A percentile compares a stretch with the other conserved stretches of the same genome.
Evolutionary conservation across 2,113 vertebrate species (phyloP).

Genomic region (Aramus guarauna): DNA sequence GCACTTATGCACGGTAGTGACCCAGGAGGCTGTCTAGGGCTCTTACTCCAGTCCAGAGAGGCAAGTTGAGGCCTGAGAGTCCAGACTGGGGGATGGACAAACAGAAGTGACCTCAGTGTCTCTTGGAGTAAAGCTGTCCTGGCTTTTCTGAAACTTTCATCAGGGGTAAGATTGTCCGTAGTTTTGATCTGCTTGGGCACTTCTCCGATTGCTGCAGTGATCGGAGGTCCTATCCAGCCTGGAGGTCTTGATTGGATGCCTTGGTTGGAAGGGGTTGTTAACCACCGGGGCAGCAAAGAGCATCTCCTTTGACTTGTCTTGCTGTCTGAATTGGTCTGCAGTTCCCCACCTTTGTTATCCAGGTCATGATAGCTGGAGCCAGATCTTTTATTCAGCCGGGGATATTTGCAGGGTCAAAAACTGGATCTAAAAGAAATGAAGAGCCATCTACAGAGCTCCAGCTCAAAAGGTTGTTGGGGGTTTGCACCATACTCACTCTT

Average conservation of each 20-base stretch:
- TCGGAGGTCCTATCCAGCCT: background rate
- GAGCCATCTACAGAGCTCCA: background rate
- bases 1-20: background rate
- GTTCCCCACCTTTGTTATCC: background rate
- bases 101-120: background rate
- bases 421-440: background rate
- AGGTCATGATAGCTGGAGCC: background rate
- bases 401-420: background rate
- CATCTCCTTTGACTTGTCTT: background rate
- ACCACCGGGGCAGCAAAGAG: background rate
- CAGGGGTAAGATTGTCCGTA: background rate
- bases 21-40: background rate
- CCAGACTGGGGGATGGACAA: background rate
- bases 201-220: background rate
- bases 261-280: background rate
- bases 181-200: background rate
- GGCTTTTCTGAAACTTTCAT: background rate
- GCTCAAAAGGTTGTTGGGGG: background rate
- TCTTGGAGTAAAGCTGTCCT: background rate
- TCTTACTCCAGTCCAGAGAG: background rate
- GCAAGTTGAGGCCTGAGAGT: background rate
- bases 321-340: background rate
- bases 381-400: background rate
- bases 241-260: background rate
- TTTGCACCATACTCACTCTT: background rate